Conservation (phyloP, 2,888 invertebrate species). For the Ophion slaviceki region DNA sequence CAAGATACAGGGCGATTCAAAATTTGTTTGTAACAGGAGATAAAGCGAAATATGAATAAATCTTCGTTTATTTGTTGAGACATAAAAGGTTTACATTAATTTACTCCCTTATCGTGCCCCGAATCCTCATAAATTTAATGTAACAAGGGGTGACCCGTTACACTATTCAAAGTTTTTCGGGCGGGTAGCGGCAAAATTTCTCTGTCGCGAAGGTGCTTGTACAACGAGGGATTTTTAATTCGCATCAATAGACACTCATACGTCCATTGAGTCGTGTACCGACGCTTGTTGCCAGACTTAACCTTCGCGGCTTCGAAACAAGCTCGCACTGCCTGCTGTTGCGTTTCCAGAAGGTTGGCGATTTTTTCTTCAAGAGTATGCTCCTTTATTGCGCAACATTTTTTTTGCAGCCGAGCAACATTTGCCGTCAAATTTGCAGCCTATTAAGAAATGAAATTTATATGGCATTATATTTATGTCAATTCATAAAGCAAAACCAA, state of each 20-base stretch:
- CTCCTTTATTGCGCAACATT: not conserved
- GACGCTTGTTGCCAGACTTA: not conserved
- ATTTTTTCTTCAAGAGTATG: not conserved
- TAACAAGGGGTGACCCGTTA: too few species aligned
- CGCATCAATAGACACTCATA: not conserved
- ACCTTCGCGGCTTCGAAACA: not conserved
- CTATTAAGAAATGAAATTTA: too few species aligned
- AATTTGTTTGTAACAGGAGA: too few species aligned
- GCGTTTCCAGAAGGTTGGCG: not conserved
- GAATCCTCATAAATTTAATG: too few species aligned
- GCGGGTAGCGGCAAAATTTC: constrained; percentile 11
- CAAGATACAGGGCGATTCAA: too few species aligned
- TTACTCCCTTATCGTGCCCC: too few species aligned
- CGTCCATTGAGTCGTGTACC: not conserved
- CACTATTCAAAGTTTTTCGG: constrained; percentile 6
- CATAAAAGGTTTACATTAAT: too few species aligned
- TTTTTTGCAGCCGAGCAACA: not conserved
- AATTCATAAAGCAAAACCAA: too few species aligned
- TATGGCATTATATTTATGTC: too few species aligned
- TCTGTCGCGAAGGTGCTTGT: not conserved
- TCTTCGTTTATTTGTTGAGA: too few species aligned
- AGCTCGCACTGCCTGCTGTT: not conserved
- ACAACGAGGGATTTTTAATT: not conserved
- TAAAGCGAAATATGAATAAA: too few species aligned
- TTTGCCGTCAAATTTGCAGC: not conserved